Percentiles rank a stretch among this genome's conserved stretches.
Conservation (phyloP, 2,113 vertebrate species). For the Empidonax traillii region DNA sequence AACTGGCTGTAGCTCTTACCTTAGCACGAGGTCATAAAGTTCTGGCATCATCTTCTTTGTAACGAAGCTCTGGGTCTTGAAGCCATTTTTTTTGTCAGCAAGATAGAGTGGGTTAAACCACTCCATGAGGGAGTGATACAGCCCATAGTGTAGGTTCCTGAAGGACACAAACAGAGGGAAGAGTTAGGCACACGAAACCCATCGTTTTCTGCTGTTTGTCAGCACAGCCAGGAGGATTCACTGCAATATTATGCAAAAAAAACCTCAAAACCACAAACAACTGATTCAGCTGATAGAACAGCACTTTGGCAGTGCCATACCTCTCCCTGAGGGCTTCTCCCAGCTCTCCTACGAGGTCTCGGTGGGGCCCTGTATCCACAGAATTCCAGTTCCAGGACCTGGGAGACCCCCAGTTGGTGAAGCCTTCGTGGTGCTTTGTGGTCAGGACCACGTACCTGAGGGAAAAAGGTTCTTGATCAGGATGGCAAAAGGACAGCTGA, state of each 20-base stretch:
- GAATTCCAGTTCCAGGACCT: conserved; percentile 98
- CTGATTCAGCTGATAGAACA: background rate
- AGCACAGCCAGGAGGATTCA: background rate
- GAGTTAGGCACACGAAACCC: background rate
- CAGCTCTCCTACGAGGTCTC: conserved; percentile 90
- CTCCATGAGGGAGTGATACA: conserved; percentile 91
- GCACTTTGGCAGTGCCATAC: conserved; percentile 43
- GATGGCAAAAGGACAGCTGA: background rate
- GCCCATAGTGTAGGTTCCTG: conserved; percentile 87
- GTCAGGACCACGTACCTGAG: conserved; percentile 94
- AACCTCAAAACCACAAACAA: background rate
- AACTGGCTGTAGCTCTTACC: conserved; percentile 67
- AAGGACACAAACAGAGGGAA: conserved; percentile 8
- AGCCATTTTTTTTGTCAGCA: conserved; percentile 84
- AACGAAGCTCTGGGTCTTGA: conserved; percentile 88
- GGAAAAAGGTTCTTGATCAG: background rate
- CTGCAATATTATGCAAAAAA: background rate
- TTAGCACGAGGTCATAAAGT: conserved; percentile 87
- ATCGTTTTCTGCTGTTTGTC: background rate
- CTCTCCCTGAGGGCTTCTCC: conserved; percentile 83
- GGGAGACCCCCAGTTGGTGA: conserved; percentile 89
- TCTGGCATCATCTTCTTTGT: conserved; percentile 85
- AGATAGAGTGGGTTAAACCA: conserved; percentile 95
- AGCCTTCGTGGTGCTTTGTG: conserved; percentile 94
- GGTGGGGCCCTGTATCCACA: conserved; percentile 84